Evolutionary conservation across 2,888 invertebrate genomes (phyloP).

Genomic region (Eristalis pertinax): DNA sequence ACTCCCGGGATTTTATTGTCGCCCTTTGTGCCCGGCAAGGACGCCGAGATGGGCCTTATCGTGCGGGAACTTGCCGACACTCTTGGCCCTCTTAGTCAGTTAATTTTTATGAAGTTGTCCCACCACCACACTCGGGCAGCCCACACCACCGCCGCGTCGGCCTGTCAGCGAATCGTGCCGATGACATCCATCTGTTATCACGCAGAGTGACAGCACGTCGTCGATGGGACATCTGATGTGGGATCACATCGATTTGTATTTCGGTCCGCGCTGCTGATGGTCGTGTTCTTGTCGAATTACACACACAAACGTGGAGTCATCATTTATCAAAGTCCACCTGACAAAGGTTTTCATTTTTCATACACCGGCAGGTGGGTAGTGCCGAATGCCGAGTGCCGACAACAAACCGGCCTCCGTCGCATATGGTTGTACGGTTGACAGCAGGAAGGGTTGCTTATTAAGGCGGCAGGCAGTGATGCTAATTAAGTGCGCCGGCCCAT

Average conservation of each 20-base stretch:
- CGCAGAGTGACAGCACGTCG: conserved; percentile 10
- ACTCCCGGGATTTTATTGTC: conserved; percentile 11
- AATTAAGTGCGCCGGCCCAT: conserved; percentile 5
- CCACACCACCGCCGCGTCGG: neutral
- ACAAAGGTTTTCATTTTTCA: conserved; percentile 57
- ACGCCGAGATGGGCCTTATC: conserved; percentile 17
- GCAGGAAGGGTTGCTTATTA: conserved; percentile 11
- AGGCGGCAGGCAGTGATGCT: conserved; percentile 5
- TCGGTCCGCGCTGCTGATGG: conserved; percentile 12
- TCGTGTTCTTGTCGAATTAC: conserved; percentile 56
- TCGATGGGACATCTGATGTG: neutral
- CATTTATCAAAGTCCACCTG: conserved; percentile 62
- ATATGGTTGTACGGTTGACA: neutral
- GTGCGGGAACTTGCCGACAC: conserved; percentile 2
- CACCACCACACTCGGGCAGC: neutral
- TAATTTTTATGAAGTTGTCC: conserved; percentile 37
- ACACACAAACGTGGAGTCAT: conserved; percentile 24
- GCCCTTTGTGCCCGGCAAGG: conserved; percentile 10
- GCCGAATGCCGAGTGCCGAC: too few relatives aligned
- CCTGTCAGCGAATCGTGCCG: neutral
- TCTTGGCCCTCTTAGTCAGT: conserved; percentile 10
- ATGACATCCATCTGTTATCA: neutral
- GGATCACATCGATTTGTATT: conserved; percentile 24
- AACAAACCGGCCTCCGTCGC: neutral
- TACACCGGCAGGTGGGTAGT: conserved; percentile 16